Base-by-base conservation (phyloP, 2,888 invertebrate species). In the Ophion ellenae region DNA sequence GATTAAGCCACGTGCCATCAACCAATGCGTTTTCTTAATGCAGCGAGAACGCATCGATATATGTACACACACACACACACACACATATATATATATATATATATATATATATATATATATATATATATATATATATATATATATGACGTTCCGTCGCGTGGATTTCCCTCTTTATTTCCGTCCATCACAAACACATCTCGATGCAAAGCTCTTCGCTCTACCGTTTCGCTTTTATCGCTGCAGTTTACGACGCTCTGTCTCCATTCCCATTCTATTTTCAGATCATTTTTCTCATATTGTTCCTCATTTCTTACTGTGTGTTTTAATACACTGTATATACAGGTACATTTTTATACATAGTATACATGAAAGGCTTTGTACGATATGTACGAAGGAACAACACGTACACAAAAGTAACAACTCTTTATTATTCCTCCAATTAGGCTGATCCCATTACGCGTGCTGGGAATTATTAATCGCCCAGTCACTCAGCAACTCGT, bases 391-490 rank as follows among this genome's bases (percentile, higher is more conserved):
- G 40, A 40, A 40, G 40, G 5, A 40, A 40, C 40, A 40, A 11
- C 11, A 11, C 64, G 10, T 63, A 24, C 1, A 17, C 11, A 66
- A 32, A 70, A 70, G 24, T 70, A 53, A 24, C 10, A n/a, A 6
- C 40, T 28, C 14, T 2, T 47, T 7, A 57, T 71, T 71, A 32
- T 20, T 20, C 24, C n/a, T 64, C 10, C 36, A 7, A 14, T 64
- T 66, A 64, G 45, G 57, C 45, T 24, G 69, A 36, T 47, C 64
- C 45, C 66, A 45, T 45, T n/a, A 61, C 57, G 61, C 24, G 47
- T 69, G 67, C 79, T 10, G 69, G 47, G 76, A 84, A 84, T 84
- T 80, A 81, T 84, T 84, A 84, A 84, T 84, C 76, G 47, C 81
- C 28, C 84, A 14, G 84, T 84, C 84, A 73, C 84, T 84, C 84